Percentiles rank a stretch among this genome's conserved stretches.
These are phyloP conservation scores for Philypnodon macrostomus DNA, from an alignment of 2,797 vertebrate species.

Conservation along the genomic window DNA sequence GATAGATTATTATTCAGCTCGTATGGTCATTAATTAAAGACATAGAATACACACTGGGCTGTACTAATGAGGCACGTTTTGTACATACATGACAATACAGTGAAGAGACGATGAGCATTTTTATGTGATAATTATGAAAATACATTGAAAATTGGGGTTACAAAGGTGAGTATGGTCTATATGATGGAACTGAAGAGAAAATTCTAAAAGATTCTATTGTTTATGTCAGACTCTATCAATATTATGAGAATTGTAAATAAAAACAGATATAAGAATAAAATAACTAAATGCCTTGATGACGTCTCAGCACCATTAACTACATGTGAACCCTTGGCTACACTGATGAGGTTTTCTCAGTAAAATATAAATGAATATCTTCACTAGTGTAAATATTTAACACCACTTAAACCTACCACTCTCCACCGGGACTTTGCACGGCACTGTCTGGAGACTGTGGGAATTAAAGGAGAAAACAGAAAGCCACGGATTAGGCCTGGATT, in stretches of 20 bases:
- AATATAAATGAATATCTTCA: slow-evolving; percentile 72
- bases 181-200: neutral
- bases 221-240: too few species aligned
- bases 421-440: slow-evolving; percentile 42
- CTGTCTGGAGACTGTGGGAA: slow-evolving; percentile 57
- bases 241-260: too few species aligned
- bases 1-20: slow-evolving; percentile 3
- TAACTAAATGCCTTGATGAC: neutral
- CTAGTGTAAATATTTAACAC: slow-evolving; percentile 76
- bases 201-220: too few species aligned
- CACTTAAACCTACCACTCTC: slow-evolving; percentile 73
- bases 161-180: neutral
- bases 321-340: neutral
- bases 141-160: neutral
- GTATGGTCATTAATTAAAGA: neutral
- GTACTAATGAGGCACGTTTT: slow-evolving; percentile 1
- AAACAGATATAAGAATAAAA: too few species aligned
- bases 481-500: slow-evolving; percentile 70
- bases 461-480: slow-evolving; percentile 8
- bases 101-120: slow-evolving; percentile 5
- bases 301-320: too few species aligned
- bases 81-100: slow-evolving; percentile 3
- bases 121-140: neutral
- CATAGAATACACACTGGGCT: neutral
- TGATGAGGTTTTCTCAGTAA: slow-evolving; percentile 45